Evolutionary conservation across 2,888 invertebrate genomes (phyloP).

Genomic region (Prosopocoilus inquinatus): DNA sequence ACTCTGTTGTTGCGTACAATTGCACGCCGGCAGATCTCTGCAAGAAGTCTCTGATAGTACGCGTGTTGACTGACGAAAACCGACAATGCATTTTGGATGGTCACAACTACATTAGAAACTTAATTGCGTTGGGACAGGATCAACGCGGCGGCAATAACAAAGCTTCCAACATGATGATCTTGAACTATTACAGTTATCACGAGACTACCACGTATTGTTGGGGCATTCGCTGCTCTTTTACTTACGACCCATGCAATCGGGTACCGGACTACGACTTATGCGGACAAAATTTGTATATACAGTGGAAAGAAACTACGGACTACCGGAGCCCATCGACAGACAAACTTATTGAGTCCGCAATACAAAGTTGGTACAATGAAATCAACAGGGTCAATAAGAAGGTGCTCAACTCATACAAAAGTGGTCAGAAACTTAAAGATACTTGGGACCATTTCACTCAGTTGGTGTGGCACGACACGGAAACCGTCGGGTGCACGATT

Average conservation of each 20-base stretch:
- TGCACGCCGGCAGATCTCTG: not conserved
- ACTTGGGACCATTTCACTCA: conserved; percentile 6
- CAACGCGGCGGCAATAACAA: not conserved
- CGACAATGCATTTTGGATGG: conserved; percentile 4
- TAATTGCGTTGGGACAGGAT: conserved; percentile 4
- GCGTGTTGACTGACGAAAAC: not conserved
- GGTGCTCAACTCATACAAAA: not conserved
- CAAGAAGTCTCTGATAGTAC: not conserved
- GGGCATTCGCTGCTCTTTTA: conserved; percentile 4
- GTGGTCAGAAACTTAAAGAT: not conserved
- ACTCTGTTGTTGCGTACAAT: conserved; percentile 4
- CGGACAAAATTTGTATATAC: conserved; percentile 9
- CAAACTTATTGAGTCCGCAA: not conserved
- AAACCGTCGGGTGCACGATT: conserved; percentile 1
- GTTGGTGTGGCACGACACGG: not conserved
- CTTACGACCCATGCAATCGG: conserved; percentile 2
- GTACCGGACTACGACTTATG: conserved; percentile 1
- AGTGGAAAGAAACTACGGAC: not conserved
- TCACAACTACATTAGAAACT: conserved; percentile 4
- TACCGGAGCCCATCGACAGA: not conserved
- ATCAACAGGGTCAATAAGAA: conserved; percentile 1
- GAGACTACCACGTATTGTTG: conserved; percentile 5
- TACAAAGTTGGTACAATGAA: not conserved
- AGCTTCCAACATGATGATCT: conserved; percentile 5
- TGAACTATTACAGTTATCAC: conserved; percentile 6